These are phyloP conservation scores for Narcine bancroftii DNA, from an alignment of 2,113 vertebrate genomes.

Conservation along the genomic window DNA sequence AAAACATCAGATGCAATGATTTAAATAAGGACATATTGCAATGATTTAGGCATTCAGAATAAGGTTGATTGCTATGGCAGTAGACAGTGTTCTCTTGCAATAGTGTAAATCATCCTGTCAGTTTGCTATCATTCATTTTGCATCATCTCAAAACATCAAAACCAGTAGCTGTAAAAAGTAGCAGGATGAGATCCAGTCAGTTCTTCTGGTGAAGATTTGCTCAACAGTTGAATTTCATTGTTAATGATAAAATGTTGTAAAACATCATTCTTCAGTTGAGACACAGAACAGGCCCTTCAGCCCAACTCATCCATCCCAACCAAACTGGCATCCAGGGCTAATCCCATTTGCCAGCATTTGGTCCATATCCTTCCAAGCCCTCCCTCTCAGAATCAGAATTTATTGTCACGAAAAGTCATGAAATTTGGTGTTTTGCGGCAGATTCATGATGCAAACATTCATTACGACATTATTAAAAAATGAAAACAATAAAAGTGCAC, in stretches of 20 bases:
- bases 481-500: too few relatives aligned
- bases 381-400: too few relatives aligned
- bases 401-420: too few relatives aligned
- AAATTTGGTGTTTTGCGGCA: too few relatives aligned
- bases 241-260: background rate
- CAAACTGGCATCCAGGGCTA: too few relatives aligned
- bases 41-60: background rate
- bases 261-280: too few relatives aligned
- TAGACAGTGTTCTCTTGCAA: background rate
- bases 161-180: background rate
- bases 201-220: background rate
- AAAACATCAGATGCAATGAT: slow-evolving; percentile 4
- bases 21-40: background rate
- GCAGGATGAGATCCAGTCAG: background rate
- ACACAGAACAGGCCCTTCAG: too few relatives aligned
- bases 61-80: background rate
- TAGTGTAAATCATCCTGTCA: background rate
- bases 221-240: background rate
- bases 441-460: too few relatives aligned
- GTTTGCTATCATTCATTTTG: background rate
- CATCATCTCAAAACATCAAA: background rate
- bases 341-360: too few relatives aligned
- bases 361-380: too few relatives aligned
- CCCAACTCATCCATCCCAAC: too few relatives aligned
- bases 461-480: too few relatives aligned